A percentile compares a stretch with the other conserved stretches of the same genome.
phyloP scores from a whole-genome alignment of 2,888 invertebrate genomes.

The Pilophorus perplexus region DNA sequence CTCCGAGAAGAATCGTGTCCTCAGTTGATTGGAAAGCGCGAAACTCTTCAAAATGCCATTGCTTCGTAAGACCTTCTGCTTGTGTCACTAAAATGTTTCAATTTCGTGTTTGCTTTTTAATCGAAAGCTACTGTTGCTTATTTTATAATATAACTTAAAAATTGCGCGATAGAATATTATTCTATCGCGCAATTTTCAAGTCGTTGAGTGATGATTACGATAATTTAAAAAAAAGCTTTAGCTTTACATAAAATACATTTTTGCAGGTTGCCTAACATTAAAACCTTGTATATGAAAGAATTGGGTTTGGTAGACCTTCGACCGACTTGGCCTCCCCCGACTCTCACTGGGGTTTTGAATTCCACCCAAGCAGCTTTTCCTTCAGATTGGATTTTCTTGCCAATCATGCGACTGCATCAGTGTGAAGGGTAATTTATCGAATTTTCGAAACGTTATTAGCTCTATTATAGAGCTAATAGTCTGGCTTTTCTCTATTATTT shows the following conservation, averaged over 20 bases:
- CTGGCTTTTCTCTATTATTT: neutral
- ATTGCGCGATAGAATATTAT: too few species aligned
- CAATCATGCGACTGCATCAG: slow-evolving; percentile 62
- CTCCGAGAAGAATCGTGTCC: slow-evolving; percentile 14
- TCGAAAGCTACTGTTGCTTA: too few species aligned
- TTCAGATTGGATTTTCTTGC: slow-evolving; percentile 76
- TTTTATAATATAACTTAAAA: too few species aligned
- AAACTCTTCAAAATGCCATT: slow-evolving; percentile 30
- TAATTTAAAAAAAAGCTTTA: neutral
- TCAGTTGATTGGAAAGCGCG: slow-evolving; percentile 16
- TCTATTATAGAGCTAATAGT: neutral
- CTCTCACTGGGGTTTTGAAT: slow-evolving; percentile 45
- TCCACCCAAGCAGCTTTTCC: slow-evolving; percentile 64
- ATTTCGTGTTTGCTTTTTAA: too few species aligned
- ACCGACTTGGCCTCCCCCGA: slow-evolving; percentile 41
- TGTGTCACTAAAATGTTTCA: neutral
- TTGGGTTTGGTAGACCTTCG: slow-evolving; percentile 42
- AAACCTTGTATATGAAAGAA: slow-evolving; percentile 43
- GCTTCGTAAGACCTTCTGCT: slow-evolving; percentile 24
- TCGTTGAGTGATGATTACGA: neutral
- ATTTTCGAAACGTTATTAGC: neutral
- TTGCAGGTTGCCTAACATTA: slow-evolving; percentile 45
- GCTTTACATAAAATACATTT: too few species aligned
- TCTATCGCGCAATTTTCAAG: too few species aligned
- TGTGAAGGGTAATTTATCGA: slow-evolving; percentile 48